Conservation (phyloP, 2,113 vertebrate species). For the Salvator merianae region DNA sequence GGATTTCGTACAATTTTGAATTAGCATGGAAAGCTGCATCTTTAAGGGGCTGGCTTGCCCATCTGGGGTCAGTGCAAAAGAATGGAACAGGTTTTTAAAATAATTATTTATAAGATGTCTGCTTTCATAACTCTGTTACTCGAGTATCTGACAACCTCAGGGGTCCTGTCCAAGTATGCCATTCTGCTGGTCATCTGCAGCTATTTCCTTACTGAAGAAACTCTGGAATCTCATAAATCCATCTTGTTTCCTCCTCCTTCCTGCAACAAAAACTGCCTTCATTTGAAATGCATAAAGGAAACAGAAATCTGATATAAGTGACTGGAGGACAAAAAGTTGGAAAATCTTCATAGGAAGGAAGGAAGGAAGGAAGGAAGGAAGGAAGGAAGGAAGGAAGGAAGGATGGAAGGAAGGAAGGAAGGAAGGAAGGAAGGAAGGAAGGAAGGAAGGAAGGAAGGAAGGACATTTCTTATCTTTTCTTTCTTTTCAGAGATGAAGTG, state of each 20-base stretch:
- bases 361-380: too few species aligned
- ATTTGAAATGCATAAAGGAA: neutral
- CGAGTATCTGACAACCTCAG: slow-evolving; percentile 67
- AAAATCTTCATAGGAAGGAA: neutral
- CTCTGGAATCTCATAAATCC: slow-evolving; percentile 17
- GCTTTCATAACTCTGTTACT: slow-evolving; percentile 67
- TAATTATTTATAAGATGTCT: slow-evolving; percentile 84
- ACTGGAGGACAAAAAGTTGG: slow-evolving; percentile 3
- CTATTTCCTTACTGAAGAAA: slow-evolving; percentile 54
- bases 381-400: too few species aligned
- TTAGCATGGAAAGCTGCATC: slow-evolving; percentile 45
- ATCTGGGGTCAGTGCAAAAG: slow-evolving; percentile 67
- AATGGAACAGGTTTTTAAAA: slow-evolving; percentile 76
- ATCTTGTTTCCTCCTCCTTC: neutral
- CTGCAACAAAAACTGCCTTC: neutral
- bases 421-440: too few species aligned
- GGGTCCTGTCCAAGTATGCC: slow-evolving; percentile 60
- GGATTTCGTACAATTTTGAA: slow-evolving; percentile 57
- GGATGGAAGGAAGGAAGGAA: too few species aligned
- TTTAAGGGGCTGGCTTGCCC: slow-evolving; percentile 59
- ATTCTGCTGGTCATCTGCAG: slow-evolving; percentile 67
- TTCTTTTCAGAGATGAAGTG: neutral
- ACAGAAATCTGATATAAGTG: slow-evolving; percentile 19
- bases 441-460: too few species aligned
- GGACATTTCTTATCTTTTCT: too few species aligned